phyloP scores from a whole-genome alignment of 2,797 vertebrate genomes.

The Gouania willdenowi region DNA sequence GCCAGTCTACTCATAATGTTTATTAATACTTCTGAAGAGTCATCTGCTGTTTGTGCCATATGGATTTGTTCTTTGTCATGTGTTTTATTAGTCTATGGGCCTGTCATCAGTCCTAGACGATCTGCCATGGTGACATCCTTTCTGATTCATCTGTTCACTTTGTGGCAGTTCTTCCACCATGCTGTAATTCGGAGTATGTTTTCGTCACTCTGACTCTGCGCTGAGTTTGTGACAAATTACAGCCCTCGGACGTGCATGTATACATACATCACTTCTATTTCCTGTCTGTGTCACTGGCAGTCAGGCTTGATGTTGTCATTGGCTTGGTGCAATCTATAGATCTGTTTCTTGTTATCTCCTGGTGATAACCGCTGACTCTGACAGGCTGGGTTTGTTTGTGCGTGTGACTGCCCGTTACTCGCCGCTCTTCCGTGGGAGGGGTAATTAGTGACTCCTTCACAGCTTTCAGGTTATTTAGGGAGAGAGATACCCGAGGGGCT shows the following conservation, averaged over 20 bases:
- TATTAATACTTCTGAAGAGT: no score
- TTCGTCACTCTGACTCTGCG: slow-evolving; percentile 45
- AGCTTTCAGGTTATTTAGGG: slow-evolving; percentile 71
- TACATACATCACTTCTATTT: slow-evolving; percentile 53
- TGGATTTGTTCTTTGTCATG: slow-evolving; percentile 39
- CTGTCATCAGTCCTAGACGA: slow-evolving; percentile 58
- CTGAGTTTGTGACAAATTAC: slow-evolving; percentile 38
- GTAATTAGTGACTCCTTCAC: slow-evolving; percentile 72
- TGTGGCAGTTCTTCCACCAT: slow-evolving; percentile 61
- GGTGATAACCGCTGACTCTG: slow-evolving; percentile 50
- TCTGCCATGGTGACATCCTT: slow-evolving; percentile 59
- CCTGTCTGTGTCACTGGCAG: slow-evolving; percentile 33
- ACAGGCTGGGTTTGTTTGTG: slow-evolving; percentile 34
- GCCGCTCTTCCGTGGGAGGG: slow-evolving; percentile 44
- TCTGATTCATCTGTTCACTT: slow-evolving; percentile 65
- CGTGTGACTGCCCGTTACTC: slow-evolving; percentile 48
- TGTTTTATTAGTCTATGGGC: slow-evolving; percentile 45
- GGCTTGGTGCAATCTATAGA: slow-evolving; percentile 52
- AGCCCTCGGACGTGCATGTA: slow-evolving; percentile 31
- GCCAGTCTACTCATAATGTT: no score
- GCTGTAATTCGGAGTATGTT: slow-evolving; percentile 56
- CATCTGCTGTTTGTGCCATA: no score
- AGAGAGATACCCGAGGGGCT: slow-evolving; percentile 61
- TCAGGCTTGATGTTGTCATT: slow-evolving; percentile 27
- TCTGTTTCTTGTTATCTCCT: slow-evolving; percentile 55